Base-by-base conservation (phyloP, 2,797 vertebrate species). In the Typhlichthys eigenmanni region DNA sequence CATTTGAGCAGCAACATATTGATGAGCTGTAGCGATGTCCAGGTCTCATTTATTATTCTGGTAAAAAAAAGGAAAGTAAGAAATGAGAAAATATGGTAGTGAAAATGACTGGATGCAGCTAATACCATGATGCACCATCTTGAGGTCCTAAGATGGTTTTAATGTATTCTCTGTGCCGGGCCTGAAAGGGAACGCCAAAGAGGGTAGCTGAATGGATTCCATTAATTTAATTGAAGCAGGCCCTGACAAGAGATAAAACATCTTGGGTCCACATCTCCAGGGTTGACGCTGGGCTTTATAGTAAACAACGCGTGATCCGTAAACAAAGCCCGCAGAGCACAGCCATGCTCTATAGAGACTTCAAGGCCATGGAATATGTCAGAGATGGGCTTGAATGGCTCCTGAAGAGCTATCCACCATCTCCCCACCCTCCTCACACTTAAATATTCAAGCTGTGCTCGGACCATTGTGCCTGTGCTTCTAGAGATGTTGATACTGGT, bases 201-300 rank as follows among this genome's bases (percentile, higher is more conserved):
- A 93, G 92, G 91, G 79, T 87, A 91, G 89, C 93, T 97, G 96
- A 98, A 96, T 96, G 94, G 93, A 94, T 96, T 90, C 96, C 96
- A 99, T 98, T 99, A 98, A 98, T 98, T 97, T 98, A 98, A 99
- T 98, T 98, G 96, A 97, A 96, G 95, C 88, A 77, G 94, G 94
- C 94, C 92, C 92, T 92, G 94, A 95, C 95, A 95, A 95, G 94
- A 97, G 95, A 97, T 96, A 96, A 97, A 99, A 96, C 95, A 95
- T 96, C 92, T 93, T 90, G 85, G 92, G 84, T 91, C 93, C 91
- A 92, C 91, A 93, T 95, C 95, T 95, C 94, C 94, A 95, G 92
- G 81, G 87, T 88, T 84, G 91, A 88, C 83, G 81, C 89, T 59
- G 91, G 93, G 93, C 83, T 89, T 93, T 92, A 90, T 91, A 93